These are phyloP conservation scores for Acanthacorydalis orientalis DNA, from an alignment of 2,888 invertebrate species.

Conservation along the genomic window DNA sequence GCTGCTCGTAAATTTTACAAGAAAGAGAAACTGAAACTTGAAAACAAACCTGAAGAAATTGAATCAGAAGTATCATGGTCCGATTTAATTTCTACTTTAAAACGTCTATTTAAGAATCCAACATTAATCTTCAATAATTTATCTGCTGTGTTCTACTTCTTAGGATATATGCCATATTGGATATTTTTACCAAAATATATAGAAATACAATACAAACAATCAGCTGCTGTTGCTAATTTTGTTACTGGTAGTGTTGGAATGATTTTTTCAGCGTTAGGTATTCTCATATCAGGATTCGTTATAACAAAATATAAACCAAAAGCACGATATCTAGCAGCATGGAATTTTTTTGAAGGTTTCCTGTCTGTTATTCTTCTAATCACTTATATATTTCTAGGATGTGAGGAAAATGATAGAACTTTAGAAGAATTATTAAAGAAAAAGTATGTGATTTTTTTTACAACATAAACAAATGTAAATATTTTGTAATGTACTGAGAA, in stretches of 20 bases:
- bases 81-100: conserved; percentile 40
- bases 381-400: conserved; percentile 36
- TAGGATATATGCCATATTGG: conserved; percentile 44
- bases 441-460: no score
- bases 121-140: conserved; percentile 46
- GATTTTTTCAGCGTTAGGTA: conserved; percentile 39
- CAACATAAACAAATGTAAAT: no score
- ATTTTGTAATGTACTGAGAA: no score
- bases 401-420: conserved; percentile 21
- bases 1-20: conserved; percentile 32
- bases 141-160: conserved; percentile 45
- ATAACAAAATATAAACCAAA: conserved; percentile 42
- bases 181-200: conserved; percentile 59
- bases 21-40: conserved; percentile 38
- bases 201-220: conserved; percentile 52
- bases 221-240: conserved; percentile 45
- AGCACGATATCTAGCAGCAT: conserved; percentile 36
- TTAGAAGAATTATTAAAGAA: conserved; percentile 19
- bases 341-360: conserved; percentile 42
- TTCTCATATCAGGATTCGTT: conserved; percentile 37
- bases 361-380: conserved; percentile 34
- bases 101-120: conserved; percentile 43
- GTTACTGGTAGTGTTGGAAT: conserved; percentile 43
- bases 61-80: conserved; percentile 11
- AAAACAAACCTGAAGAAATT: conserved; percentile 29